A percentile compares a stretch with the other conserved stretches of the same genome.
Evolutionary conservation across 2,113 vertebrate species (phyloP).

Genomic region (Oryctolagus cuniculus): DNA sequence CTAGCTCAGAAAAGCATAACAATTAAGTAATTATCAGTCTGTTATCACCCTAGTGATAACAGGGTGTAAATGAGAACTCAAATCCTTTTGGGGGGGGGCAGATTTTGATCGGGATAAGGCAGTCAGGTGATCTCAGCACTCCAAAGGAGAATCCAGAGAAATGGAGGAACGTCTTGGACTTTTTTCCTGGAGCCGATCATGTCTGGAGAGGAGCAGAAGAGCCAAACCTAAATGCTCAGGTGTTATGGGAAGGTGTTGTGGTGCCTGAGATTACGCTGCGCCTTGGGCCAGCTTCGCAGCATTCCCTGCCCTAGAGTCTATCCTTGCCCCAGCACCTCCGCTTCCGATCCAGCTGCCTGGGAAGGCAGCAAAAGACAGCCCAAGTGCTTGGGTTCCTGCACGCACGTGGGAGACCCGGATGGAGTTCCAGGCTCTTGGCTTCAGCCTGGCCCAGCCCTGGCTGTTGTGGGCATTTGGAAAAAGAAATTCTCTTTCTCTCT

Average conservation of each 20-base stretch:
- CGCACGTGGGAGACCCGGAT: too few species aligned
- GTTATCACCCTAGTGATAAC: conserved; percentile 65
- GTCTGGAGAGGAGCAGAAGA: conserved; percentile 23
- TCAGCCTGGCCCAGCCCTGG: too few species aligned
- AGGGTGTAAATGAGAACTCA: conserved; percentile 51
- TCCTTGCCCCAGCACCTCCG: too few species aligned
- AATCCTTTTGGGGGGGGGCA: background rate
- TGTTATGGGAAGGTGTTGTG: background rate
- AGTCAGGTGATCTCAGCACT: background rate
- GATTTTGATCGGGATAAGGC: conserved; percentile 65
- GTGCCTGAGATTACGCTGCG: too few species aligned
- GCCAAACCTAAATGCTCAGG: background rate
- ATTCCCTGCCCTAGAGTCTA: too few species aligned
- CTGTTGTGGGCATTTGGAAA: too few species aligned
- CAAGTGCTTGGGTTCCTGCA: too few species aligned
- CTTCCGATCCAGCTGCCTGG: too few species aligned
- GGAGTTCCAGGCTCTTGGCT: too few species aligned
- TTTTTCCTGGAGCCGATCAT: conserved; percentile 10
- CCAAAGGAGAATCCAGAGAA: background rate
- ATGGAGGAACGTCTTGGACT: background rate
- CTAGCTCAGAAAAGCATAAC: conserved; percentile 67
- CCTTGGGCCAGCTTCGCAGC: too few species aligned
- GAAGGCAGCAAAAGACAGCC: too few species aligned
- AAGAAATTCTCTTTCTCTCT: too few species aligned
- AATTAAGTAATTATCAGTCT: conserved; percentile 72